Conservation (phyloP, 2,797 vertebrate species). For the Pangasius sanitwongsei region DNA sequence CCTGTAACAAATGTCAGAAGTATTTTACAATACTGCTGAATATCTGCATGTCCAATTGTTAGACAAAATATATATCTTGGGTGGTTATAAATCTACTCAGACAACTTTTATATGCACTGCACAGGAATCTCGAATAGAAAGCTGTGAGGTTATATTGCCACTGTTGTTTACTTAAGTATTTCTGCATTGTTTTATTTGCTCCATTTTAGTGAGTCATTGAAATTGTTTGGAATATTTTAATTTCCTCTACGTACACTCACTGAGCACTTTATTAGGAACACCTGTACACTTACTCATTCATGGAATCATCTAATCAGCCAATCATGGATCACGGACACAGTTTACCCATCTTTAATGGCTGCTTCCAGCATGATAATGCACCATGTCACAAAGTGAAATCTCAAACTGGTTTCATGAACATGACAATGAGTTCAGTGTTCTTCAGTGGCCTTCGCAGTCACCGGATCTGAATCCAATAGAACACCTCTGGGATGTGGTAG, state of each 20-base stretch:
- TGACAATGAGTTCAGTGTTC: no score
- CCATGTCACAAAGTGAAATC: no score
- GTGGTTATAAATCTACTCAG: conserved; percentile 18
- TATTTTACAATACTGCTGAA: conserved; percentile 48
- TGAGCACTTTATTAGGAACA: not conserved
- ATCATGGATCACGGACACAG: no score
- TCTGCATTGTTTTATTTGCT: not conserved
- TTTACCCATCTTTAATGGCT: no score
- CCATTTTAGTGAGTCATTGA: not conserved
- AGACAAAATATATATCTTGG: conserved; percentile 32
- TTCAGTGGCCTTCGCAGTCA: no score
- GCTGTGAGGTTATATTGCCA: not conserved
- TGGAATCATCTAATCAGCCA: no score
- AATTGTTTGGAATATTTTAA: not conserved
- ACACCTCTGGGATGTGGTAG: no score
- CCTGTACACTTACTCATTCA: no score
- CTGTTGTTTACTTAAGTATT: not conserved
- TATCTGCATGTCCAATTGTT: conserved; percentile 43
- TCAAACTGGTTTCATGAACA: no score
- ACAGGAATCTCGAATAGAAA: not conserved
- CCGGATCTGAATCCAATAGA: no score
- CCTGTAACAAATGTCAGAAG: not conserved
- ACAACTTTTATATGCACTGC: not conserved
- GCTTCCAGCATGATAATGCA: no score
- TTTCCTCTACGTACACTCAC: not conserved